Conservation (phyloP, 2,113 vertebrate species). For the Neolamprologus ventralis region DNA sequence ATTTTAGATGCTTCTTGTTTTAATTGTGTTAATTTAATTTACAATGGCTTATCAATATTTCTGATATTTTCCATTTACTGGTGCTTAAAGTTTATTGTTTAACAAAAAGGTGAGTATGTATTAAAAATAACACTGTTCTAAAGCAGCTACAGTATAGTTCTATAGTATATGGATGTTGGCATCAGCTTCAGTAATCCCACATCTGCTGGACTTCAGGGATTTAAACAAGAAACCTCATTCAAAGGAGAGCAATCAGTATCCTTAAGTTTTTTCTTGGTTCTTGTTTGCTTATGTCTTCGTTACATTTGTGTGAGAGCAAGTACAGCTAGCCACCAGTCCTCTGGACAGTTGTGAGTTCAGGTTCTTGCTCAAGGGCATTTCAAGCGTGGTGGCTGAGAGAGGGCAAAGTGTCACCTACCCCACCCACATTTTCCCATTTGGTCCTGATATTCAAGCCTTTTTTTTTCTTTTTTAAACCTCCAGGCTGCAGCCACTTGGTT, state of each 20-base stretch:
- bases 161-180: not conserved
- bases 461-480: not conserved
- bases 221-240: not conserved
- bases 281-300: not conserved
- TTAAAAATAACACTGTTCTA: not conserved
- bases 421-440: conserved; percentile 14
- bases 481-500: not conserved
- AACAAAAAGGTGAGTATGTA: not conserved
- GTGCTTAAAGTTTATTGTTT: not conserved
- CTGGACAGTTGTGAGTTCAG: conserved; percentile 1
- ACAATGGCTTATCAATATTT: not conserved
- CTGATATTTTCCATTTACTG: not conserved
- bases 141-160: not conserved
- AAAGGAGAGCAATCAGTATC: not conserved
- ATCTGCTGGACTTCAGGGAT: not conserved
- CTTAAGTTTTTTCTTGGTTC: not conserved
- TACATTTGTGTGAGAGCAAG: not conserved
- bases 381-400: not conserved
- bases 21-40: not conserved
- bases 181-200: not conserved
- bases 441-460: not conserved
- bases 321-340: not conserved
- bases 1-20: not conserved
- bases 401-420: not conserved
- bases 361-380: conserved; percentile 28